Evolutionary conservation across 2,797 vertebrate species (phyloP).

Genomic region (Gymnothorax javanicus): DNA sequence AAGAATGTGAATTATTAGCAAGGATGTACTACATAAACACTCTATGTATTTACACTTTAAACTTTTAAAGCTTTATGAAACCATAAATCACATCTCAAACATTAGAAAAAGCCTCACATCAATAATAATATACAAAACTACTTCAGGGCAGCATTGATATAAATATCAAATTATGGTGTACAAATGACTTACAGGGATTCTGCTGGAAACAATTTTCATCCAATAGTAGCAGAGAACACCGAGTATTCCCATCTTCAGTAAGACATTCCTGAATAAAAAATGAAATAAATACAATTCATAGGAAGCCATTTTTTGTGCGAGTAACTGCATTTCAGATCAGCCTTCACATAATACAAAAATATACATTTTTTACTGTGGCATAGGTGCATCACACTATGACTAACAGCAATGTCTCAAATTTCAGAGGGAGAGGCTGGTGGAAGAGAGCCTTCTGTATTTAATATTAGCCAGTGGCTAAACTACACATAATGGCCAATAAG

Average conservation of each 20-base stretch:
- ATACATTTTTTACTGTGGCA: neutral
- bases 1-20: constrained; percentile 9
- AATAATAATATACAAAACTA: neutral
- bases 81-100: neutral
- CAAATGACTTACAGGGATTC: constrained; percentile 56
- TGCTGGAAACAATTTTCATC: constrained; percentile 71
- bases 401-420: neutral
- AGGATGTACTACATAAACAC: neutral
- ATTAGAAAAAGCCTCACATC: neutral
- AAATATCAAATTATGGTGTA: neutral
- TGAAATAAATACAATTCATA: constrained; percentile 3
- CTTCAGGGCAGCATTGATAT: neutral
- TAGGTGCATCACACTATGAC: neutral
- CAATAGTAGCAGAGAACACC: constrained; percentile 92
- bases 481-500: neutral
- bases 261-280: constrained; percentile 74
- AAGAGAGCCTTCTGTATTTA: neutral
- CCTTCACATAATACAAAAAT: neutral
- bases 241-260: constrained; percentile 87
- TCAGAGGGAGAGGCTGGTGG: neutral
- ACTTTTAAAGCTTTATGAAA: neutral
- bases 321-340: neutral
- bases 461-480: neutral
- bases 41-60: neutral
- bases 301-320: neutral